Evolutionary conservation across 2,113 vertebrate genomes (phyloP).

Genomic region (Triplophysa rosa): DNA sequence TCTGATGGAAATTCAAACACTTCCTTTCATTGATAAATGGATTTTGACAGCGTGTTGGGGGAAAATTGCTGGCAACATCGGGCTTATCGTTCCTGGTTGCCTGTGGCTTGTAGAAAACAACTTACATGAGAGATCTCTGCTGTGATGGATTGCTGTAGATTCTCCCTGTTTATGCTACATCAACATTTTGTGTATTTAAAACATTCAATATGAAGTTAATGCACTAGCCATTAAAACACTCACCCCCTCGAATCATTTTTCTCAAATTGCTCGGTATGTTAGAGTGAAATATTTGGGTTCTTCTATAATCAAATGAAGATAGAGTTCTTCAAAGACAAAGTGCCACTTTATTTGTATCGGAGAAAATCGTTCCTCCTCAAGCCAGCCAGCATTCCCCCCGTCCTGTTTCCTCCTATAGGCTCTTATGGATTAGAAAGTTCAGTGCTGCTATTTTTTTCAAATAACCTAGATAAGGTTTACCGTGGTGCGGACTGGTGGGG

Average conservation of each 20-base stretch:
- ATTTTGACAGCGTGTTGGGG: conserved; percentile 63
- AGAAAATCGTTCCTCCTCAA: not conserved
- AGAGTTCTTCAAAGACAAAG: conserved; percentile 1
- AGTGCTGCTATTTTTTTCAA: not conserved
- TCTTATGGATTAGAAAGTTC: conserved; percentile 6
- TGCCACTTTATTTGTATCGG: not conserved
- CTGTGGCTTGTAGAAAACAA: conserved; percentile 72
- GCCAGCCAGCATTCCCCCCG: not conserved
- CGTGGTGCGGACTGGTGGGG: not conserved
- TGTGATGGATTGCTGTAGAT: conserved; percentile 70
- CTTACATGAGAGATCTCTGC: conserved; percentile 68
- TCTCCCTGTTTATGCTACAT: conserved; percentile 65
- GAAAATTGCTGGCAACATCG: conserved; percentile 65
- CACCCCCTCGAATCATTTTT: not conserved
- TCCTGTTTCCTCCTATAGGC: not conserved
- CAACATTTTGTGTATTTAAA: conserved; percentile 17
- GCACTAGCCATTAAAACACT: conserved; percentile 6
- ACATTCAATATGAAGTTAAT: conserved; percentile 2
- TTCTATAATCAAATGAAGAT: conserved; percentile 16
- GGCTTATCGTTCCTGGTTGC: conserved; percentile 67
- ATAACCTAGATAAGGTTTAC: conserved; percentile 25
- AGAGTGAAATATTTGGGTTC: not conserved
- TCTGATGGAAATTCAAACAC: conserved; percentile 34
- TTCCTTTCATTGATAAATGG: conserved; percentile 73
- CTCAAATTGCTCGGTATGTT: not conserved